phyloP scores from a whole-genome alignment of 2,888 invertebrate species.

The Drepana falcataria region DNA sequence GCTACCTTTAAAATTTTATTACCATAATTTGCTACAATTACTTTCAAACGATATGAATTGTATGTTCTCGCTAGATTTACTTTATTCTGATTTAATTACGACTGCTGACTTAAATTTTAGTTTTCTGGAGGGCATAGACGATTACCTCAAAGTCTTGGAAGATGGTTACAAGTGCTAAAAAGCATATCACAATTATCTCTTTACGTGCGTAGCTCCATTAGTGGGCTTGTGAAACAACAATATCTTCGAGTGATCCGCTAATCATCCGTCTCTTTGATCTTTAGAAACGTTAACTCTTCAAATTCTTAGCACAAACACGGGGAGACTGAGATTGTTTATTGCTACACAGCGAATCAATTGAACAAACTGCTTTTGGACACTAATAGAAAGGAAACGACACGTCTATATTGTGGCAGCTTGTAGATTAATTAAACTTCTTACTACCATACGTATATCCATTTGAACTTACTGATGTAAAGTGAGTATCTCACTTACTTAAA shows the following conservation, averaged over 20 bases:
- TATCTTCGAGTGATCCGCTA: constrained; percentile 63
- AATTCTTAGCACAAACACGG: constrained; percentile 65
- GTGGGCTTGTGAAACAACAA: constrained; percentile 60
- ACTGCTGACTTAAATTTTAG: not conserved
- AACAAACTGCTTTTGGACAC: constrained; percentile 59
- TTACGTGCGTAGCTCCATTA: constrained; percentile 47
- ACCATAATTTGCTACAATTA: constrained; percentile 54
- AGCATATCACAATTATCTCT: constrained; percentile 55
- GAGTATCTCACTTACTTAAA: constrained; percentile 55
- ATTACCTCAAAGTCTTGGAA: constrained; percentile 13
- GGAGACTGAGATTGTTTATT: constrained; percentile 51
- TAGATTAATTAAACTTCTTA: constrained; percentile 72
- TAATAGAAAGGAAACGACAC: constrained; percentile 64
- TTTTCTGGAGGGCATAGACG: not conserved
- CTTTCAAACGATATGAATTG: constrained; percentile 35
- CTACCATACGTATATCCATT: constrained; percentile 58
- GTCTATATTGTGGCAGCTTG: constrained; percentile 50
- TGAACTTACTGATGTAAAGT: constrained; percentile 46
- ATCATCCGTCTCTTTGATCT: constrained; percentile 59
- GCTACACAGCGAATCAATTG: constrained; percentile 64
- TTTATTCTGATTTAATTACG: constrained; percentile 17
- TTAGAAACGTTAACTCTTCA: constrained; percentile 63
- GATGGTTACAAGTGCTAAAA: constrained; percentile 61
- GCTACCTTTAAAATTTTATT: constrained; percentile 60
- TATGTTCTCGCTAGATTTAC: constrained; percentile 27